phyloP scores from a whole-genome alignment of 2,113 vertebrate species.

The Chaenogobius annularis region DNA sequence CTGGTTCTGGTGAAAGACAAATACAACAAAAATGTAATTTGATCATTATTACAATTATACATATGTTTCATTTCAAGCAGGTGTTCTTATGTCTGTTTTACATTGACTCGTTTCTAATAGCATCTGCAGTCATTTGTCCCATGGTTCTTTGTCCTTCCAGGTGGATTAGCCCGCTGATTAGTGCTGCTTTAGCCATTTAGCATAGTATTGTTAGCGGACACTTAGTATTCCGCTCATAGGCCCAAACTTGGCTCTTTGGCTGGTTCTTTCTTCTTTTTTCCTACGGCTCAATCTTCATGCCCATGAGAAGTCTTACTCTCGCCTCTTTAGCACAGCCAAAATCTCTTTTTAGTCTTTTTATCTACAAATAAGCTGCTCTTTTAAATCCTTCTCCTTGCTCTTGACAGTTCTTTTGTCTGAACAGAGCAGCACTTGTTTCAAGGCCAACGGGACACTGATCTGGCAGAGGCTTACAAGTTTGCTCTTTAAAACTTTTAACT shows the following conservation, averaged over 20 bases:
- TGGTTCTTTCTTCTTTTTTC: slow-evolving; percentile 36
- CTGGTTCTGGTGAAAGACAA: too few relatives aligned
- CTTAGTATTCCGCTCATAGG: slow-evolving; percentile 62
- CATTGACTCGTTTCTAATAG: slow-evolving; percentile 26
- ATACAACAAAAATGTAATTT: background rate
- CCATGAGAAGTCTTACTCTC: slow-evolving; percentile 55
- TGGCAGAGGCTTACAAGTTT: slow-evolving; percentile 56
- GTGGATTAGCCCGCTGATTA: slow-evolving; percentile 66
- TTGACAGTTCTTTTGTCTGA: slow-evolving; percentile 58
- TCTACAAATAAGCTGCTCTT: slow-evolving; percentile 57
- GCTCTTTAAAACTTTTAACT: slow-evolving; percentile 43
- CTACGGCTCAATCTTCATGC: slow-evolving; percentile 45
- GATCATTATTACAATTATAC: background rate
- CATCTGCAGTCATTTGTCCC: slow-evolving; percentile 56
- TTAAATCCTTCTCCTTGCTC: slow-evolving; percentile 51
- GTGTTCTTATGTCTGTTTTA: background rate
- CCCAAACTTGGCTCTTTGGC: slow-evolving; percentile 24
- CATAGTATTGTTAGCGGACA: slow-evolving; percentile 55
- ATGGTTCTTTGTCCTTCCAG: slow-evolving; percentile 51
- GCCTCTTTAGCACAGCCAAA: slow-evolving; percentile 50
- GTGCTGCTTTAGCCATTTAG: slow-evolving; percentile 59
- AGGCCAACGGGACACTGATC: slow-evolving; percentile 49
- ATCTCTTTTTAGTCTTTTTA: slow-evolving; percentile 54
- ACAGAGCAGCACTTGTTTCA: slow-evolving; percentile 46
- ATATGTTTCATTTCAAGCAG: background rate